Evolutionary conservation across 2,888 invertebrate species (phyloP).

Genomic region (Autographa gamma): DNA sequence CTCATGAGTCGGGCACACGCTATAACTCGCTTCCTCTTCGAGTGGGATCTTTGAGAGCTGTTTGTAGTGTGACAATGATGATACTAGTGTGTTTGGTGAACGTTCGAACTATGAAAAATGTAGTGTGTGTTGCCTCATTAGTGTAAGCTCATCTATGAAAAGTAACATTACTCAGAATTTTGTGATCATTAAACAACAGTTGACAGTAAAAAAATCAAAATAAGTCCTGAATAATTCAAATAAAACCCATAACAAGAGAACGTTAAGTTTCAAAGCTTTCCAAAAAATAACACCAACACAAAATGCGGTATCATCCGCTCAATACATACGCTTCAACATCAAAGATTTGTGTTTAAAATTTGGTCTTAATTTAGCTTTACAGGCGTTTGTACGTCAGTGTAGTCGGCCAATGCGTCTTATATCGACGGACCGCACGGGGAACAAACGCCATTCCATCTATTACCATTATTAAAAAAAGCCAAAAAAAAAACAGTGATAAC

Average conservation of each 20-base stretch:
- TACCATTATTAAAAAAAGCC: conserved; percentile 63
- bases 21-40: conserved; percentile 82
- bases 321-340: conserved; percentile 75
- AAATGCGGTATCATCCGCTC: conserved; percentile 75
- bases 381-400: conserved; percentile 86
- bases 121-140: background rate
- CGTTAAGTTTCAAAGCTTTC: conserved; percentile 24
- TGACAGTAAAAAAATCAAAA: no score
- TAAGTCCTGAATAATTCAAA: background rate
- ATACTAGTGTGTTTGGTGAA: conserved; percentile 29
- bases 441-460: conserved; percentile 57
- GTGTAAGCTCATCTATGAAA: no score
- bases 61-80: conserved; percentile 34
- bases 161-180: no score
- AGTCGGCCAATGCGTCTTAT: conserved; percentile 86
- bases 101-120: background rate
- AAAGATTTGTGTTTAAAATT: conserved; percentile 89
- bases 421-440: conserved; percentile 77
- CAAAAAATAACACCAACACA: conserved; percentile 16
- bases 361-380: conserved; percentile 90
- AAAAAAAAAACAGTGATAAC: conserved; percentile 49
- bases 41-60: conserved; percentile 65
- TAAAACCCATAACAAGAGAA: no score
- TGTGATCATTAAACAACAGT: no score
- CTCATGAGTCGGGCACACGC: conserved; percentile 77